A percentile compares a stretch with the other conserved stretches of the same genome.
Evolutionary conservation across 2,888 invertebrate species (phyloP).

Genomic region (Trimorus sp.): DNA sequence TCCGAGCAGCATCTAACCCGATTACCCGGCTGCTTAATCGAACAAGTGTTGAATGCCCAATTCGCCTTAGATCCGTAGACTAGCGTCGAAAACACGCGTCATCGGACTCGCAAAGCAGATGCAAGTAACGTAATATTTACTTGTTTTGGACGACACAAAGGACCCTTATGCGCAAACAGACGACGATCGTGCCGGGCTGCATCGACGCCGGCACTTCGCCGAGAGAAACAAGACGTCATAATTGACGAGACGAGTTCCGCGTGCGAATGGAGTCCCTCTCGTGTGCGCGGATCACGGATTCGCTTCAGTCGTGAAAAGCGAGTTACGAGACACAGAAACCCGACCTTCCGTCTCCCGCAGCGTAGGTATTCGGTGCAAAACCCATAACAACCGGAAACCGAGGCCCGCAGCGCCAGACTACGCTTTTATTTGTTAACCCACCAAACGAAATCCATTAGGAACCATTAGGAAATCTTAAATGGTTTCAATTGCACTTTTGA

Average conservation of each 20-base stretch:
- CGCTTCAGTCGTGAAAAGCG: conserved; percentile 56
- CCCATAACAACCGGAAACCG: conserved; percentile 42
- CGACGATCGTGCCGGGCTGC: conserved; percentile 46
- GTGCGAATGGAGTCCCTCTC: conserved; percentile 42
- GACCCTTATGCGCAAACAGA: conserved; percentile 50
- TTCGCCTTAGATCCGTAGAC: neutral
- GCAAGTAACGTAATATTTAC: conserved; percentile 51
- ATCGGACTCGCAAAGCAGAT: conserved; percentile 24
- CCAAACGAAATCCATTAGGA: too few species aligned
- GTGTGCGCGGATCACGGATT: conserved; percentile 39
- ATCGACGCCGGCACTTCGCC: conserved; percentile 28
- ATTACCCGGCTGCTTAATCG: conserved; percentile 1
- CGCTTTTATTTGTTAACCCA: conserved; percentile 39
- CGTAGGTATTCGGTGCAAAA: conserved; percentile 38
- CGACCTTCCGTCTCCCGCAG: conserved; percentile 37
- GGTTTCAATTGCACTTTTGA: too few species aligned
- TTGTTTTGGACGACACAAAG: conserved; percentile 54
- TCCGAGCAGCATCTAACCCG: neutral
- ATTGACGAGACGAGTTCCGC: conserved; percentile 56
- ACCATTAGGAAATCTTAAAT: too few species aligned
- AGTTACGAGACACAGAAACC: conserved; percentile 42
- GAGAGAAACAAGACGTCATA: conserved; percentile 56
- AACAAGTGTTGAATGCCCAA: neutral
- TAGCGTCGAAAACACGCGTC: conserved; percentile 18
- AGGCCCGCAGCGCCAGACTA: conserved; percentile 26